Percentiles rank a stretch among this genome's conserved stretches.
Evolutionary conservation across 2,888 invertebrate genomes (phyloP).

Genomic region (Orgyia antiqua): DNA sequence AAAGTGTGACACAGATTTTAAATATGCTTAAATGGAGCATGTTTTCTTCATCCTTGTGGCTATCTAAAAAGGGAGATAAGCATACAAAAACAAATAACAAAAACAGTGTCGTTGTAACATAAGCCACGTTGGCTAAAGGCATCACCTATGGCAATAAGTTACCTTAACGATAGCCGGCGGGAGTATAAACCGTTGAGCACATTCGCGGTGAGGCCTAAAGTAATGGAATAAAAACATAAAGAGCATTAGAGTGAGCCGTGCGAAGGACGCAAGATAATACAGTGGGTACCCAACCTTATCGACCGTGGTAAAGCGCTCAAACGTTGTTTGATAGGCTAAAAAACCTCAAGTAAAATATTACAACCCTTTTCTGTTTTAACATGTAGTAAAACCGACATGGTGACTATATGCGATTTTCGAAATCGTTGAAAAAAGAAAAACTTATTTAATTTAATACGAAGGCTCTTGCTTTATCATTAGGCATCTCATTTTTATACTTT

Average conservation of each 20-base stretch:
- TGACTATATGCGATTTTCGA: conserved; percentile 5
- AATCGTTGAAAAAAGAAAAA: no score
- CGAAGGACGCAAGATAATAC: conserved; percentile 40
- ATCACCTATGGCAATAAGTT: conserved; percentile 41
- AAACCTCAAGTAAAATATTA: conserved; percentile 26
- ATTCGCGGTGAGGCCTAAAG: conserved; percentile 36
- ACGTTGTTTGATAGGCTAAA: conserved; percentile 34
- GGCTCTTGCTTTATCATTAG: no score
- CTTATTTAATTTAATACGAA: no score
- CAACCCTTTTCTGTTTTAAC: conserved; percentile 22
- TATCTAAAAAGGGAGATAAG: no score
- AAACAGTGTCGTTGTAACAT: conserved; percentile 18
- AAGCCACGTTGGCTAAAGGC: conserved; percentile 30
- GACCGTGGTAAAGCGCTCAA: conserved; percentile 28
- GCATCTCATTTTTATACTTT: no score
- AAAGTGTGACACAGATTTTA: no score
- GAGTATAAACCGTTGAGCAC: conserved; percentile 36
- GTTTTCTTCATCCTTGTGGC: no score
- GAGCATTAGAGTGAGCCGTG: conserved; percentile 39
- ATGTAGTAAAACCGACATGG: conserved; percentile 19
- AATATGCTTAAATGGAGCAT: no score
- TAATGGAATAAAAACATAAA: conserved; percentile 72
- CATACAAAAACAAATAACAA: not conserved
- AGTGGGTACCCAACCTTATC: conserved; percentile 29
- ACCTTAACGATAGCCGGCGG: conserved; percentile 41